Evolutionary conservation across 2,888 invertebrate genomes (phyloP).

Genomic region (Slavum lentiscoides): DNA sequence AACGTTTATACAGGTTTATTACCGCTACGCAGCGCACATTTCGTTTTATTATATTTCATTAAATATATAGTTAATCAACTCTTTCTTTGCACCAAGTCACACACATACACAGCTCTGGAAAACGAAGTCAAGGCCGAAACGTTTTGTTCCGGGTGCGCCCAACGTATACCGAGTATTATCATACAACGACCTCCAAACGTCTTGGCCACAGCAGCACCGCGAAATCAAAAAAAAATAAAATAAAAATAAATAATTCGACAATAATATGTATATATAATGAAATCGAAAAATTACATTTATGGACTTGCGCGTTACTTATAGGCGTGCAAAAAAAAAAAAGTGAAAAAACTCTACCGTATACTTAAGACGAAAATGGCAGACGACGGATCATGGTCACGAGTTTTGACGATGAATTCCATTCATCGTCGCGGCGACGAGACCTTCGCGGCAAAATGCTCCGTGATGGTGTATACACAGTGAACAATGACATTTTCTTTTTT

Average conservation of each 20-base stretch:
- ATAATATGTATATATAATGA: conserved; percentile 3
- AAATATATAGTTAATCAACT: conserved; percentile 8
- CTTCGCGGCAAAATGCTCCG: conserved; percentile 5
- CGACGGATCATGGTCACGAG: too few relatives aligned
- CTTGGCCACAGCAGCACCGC: not conserved
- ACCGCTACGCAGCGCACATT: not conserved
- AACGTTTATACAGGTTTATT: not conserved
- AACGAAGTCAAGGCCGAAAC: conserved; percentile 52
- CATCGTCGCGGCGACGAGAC: not conserved
- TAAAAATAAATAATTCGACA: not conserved
- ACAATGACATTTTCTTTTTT: too few relatives aligned
- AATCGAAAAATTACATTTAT: conserved; percentile 29
- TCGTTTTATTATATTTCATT: conserved; percentile 5
- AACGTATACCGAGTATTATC: not conserved
- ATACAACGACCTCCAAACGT: conserved; percentile 38
- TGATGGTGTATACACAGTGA: not conserved
- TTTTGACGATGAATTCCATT: conserved; percentile 6
- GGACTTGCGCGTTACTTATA: not conserved
- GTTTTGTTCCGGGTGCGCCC: conserved; percentile 52
- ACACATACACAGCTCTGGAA: conserved; percentile 9
- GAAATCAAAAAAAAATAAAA: conserved; percentile 16
- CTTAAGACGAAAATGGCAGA: too few relatives aligned
- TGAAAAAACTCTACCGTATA: not conserved
- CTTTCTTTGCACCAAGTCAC: not conserved
- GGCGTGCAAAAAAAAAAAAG: not conserved